Evolutionary conservation across 1,140 invertebrate genomes (phyloP).

Genomic region (Drosophila willistoni): DNA sequence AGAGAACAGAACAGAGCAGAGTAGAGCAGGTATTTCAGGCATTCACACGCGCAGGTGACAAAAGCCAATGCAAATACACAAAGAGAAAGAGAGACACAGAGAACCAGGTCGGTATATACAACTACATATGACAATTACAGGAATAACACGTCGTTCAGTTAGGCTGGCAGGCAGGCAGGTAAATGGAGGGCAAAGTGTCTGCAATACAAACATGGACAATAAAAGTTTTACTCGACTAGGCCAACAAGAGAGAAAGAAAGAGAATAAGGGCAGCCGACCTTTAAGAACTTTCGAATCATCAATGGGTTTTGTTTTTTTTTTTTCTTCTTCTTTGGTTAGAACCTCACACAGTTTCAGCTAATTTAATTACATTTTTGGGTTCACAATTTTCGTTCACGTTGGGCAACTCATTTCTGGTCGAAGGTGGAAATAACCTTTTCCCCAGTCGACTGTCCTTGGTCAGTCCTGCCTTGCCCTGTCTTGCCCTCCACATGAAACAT

Average conservation of each 20-base stretch:
- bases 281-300: slow-evolving; percentile 20
- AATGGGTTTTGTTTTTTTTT: background rate
- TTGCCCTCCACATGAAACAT: slow-evolving; percentile 2
- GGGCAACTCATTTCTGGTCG: slow-evolving; percentile 42
- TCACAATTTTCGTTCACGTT: slow-evolving; percentile 9
- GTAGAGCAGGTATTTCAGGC: slow-evolving; percentile 53
- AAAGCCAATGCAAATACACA: slow-evolving; percentile 54
- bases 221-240: slow-evolving; percentile 51
- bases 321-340: background rate
- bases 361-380: slow-evolving; percentile 60
- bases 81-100: slow-evolving; percentile 21
- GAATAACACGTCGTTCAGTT: slow-evolving; percentile 3
- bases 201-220: slow-evolving; percentile 53
- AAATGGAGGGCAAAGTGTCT: slow-evolving; percentile 19
- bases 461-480: too few relatives aligned
- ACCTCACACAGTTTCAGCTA: slow-evolving; percentile 13
- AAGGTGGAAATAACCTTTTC: slow-evolving; percentile 31
- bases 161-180: background rate
- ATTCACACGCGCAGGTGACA: slow-evolving; percentile 69
- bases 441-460: too few relatives aligned
- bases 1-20: slow-evolving; percentile 37
- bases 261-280: background rate
- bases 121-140: slow-evolving; percentile 59
- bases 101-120: slow-evolving; percentile 20
- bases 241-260: background rate